Evolutionary conservation across 1,140 invertebrate species (phyloP).

Genomic region (Venturia canescens): DNA sequence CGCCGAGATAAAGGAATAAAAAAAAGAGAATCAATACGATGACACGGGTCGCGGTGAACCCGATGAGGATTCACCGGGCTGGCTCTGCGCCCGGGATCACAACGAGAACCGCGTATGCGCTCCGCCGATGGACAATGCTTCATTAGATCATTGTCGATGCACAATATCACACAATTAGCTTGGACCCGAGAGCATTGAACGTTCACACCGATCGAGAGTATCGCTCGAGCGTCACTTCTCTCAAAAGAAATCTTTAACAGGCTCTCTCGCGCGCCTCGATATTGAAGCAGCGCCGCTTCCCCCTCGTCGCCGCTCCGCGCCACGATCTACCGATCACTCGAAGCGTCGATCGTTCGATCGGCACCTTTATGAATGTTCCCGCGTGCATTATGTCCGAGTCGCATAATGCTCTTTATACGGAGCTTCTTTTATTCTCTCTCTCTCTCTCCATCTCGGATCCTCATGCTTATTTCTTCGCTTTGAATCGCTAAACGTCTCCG

Average conservation of each 20-base stretch:
- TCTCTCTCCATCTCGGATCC: not conserved
- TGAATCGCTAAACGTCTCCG: slow-evolving; percentile 24
- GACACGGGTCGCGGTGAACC: slow-evolving; percentile 53
- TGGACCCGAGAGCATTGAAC: slow-evolving; percentile 46
- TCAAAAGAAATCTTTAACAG: slow-evolving; percentile 65
- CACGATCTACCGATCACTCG: slow-evolving; percentile 61
- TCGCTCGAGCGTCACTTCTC: slow-evolving; percentile 44
- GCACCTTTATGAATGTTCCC: slow-evolving; percentile 42
- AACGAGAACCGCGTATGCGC: not conserved
- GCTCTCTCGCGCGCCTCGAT: slow-evolving; percentile 16
- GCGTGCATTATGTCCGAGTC: slow-evolving; percentile 65
- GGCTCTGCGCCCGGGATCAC: no score
- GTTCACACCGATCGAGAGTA: not conserved
- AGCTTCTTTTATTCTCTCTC: slow-evolving; percentile 54
- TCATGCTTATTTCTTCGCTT: not conserved
- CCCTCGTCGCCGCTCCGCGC: not conserved
- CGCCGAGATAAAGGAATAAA: slow-evolving; percentile 49
- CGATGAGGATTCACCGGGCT: slow-evolving; percentile 4
- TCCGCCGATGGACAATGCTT: slow-evolving; percentile 69
- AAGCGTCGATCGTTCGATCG: slow-evolving; percentile 62
- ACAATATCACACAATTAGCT: slow-evolving; percentile 76
- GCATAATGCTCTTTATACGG: slow-evolving; percentile 65
- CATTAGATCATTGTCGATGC: slow-evolving; percentile 75
- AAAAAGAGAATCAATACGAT: slow-evolving; percentile 56
- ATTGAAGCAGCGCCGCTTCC: slow-evolving; percentile 18